phyloP scores from a whole-genome alignment of 2,888 invertebrate species.

The Torymus tubicola region DNA sequence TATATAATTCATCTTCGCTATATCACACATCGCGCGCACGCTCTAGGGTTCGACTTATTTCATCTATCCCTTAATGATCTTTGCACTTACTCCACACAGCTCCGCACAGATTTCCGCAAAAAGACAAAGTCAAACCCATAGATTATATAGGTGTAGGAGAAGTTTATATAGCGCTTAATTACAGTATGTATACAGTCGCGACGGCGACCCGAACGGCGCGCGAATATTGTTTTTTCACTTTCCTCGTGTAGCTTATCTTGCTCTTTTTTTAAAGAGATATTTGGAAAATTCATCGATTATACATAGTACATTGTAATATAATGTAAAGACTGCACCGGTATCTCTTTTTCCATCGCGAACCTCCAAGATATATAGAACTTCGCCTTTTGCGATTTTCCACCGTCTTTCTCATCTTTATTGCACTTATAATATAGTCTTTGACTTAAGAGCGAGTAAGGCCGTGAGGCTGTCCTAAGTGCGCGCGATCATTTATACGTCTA shows the following conservation, averaged over 20 bases:
- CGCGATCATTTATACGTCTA: constrained; percentile 47
- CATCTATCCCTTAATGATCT: constrained; percentile 30
- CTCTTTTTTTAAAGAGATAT: constrained; percentile 45
- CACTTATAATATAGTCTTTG: constrained; percentile 66
- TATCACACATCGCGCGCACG: constrained; percentile 65
- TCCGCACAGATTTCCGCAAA: no score
- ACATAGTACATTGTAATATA: constrained; percentile 35
- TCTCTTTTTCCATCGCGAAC: constrained; percentile 27
- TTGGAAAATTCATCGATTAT: constrained; percentile 33
- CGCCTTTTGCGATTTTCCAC: background rate
- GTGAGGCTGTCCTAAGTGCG: constrained; percentile 61
- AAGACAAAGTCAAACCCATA: background rate
- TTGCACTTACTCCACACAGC: no score
- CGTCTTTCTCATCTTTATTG: constrained; percentile 60
- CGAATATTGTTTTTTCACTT: constrained; percentile 18
- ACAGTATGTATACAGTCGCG: constrained; percentile 65
- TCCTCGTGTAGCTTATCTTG: constrained; percentile 26
- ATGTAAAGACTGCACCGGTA: constrained; percentile 49
- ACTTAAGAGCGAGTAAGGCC: constrained; percentile 64
- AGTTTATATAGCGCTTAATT: constrained; percentile 60
- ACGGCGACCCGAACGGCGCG: constrained; percentile 54
- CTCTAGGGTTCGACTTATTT: constrained; percentile 4
- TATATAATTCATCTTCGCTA: constrained; percentile 62
- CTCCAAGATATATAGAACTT: constrained; percentile 28
- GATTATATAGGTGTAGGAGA: background rate